Percentiles rank a stretch among this genome's conserved stretches.
Conservation (phyloP, 2,113 vertebrate genomes). For the Marmota monax region DNA sequence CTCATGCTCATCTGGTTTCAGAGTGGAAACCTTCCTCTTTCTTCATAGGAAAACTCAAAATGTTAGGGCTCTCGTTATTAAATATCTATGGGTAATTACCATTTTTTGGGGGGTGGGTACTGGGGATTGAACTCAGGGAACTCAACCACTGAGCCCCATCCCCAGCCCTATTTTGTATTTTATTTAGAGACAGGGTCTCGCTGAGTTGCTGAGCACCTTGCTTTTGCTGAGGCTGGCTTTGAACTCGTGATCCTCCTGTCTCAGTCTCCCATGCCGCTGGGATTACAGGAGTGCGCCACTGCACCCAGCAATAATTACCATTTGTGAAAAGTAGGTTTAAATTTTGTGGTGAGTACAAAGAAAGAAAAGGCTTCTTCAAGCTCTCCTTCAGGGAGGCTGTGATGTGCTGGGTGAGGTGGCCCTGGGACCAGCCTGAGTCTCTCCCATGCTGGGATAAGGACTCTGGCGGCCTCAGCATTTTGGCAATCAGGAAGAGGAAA, state of each 20-base stretch:
- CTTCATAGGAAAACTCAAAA: not conserved
- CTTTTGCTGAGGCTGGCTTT: no score
- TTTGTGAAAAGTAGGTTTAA: slow-evolving; percentile 29
- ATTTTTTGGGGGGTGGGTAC: not conserved
- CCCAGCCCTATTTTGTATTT: no score
- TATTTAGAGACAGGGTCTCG: no score
- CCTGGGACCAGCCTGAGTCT: not conserved
- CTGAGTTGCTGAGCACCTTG: no score
- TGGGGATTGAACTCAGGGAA: no score
- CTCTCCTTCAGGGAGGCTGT: not conserved
- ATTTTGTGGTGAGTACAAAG: slow-evolving; percentile 1
- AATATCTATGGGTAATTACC: not conserved
- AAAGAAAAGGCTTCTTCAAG: not conserved
- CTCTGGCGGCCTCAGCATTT: not conserved
- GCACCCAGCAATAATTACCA: not conserved
- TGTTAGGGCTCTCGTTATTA: not conserved
- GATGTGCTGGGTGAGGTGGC: not conserved
- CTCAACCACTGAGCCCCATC: no score
- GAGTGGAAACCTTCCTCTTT: not conserved
- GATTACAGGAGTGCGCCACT: no score
- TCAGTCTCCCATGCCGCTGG: no score
- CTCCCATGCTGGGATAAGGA: not conserved
- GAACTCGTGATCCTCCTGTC: no score
- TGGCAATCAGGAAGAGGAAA: not conserved
- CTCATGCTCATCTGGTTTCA: not conserved